Evolutionary conservation across 2,888 invertebrate genomes (phyloP), one percentile per base, ranked within the genome.

Genomic region (Tupiocoris notatus): DNA sequence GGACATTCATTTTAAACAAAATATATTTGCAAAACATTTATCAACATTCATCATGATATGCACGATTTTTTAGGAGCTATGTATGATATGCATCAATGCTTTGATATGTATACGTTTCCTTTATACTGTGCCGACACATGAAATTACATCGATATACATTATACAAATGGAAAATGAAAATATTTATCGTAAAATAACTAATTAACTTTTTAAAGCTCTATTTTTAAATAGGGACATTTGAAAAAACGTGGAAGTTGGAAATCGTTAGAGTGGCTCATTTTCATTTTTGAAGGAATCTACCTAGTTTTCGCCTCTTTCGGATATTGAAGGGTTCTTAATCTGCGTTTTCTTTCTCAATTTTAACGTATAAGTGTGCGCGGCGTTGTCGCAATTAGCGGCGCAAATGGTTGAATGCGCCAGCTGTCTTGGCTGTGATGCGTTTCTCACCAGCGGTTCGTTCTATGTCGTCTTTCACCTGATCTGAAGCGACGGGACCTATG

Each of bases 361-460:
- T 39, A n/a, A n/a, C n/a, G n/a, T 56, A 57, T 20, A 56, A 20
- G 21, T 21, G 54, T 18, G 67, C 17, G 20, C 62, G 73, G 39
- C 65, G 65, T 22, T 65, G 21, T n/a, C n/a, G 20, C 9, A 25
- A 58, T 62, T 63, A 70, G 21, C 71, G 71, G 58, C 77, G 71
- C 39, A 77, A n/a, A 58, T 77, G 77, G 65, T 77, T 77, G 59
- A 77, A 77, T 1, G 77, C 77, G 3, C 62, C 62, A 9, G 59
- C 71, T 23, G 73, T 59, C 74, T 81, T 81, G 20, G 85, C 86
- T 12, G 92, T 92, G 78, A 92, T 88, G 80, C 93, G 88, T 82
- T 93, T 93, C 82, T 93, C 93, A 1, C 92, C 92, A 67, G 92
- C 91, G 2, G 93, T 93, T 83, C 92, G 92, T 82, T 93, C 91